These are phyloP conservation scores for Hexactinellida sp. DNA, from an alignment of 37 sponge, comb jelly and placozoan species.

Conservation along the genomic window DNA sequence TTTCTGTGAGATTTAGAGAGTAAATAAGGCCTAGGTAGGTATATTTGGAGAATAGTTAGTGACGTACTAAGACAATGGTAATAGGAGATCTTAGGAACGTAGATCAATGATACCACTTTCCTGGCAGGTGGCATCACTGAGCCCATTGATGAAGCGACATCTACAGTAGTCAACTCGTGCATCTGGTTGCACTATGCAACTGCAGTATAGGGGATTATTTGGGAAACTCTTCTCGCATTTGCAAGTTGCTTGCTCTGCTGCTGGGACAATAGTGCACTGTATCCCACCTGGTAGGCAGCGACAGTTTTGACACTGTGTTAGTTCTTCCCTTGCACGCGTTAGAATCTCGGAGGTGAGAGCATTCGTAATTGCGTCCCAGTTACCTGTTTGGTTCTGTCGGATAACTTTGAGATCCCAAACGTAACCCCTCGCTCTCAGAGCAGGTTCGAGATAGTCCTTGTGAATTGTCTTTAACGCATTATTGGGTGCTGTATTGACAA, in stretches of 20 bases:
- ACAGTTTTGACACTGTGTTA: background rate
- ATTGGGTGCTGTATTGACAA: background rate
- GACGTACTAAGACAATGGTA: background rate
- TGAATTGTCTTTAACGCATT: background rate
- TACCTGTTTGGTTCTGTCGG: background rate
- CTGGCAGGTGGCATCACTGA: background rate
- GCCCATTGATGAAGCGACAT: too few relatives aligned
- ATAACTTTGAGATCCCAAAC: slow-evolving; percentile 17
- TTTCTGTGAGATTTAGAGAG: too few relatives aligned
- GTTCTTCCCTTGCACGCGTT: background rate
- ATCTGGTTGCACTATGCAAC: background rate
- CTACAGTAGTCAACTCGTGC: background rate
- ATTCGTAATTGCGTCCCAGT: slow-evolving; percentile 3
- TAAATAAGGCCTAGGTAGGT: too few relatives aligned
- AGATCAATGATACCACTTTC: background rate
- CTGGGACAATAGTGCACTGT: background rate
- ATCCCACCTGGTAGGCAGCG: background rate
- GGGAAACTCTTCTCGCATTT: too few relatives aligned
- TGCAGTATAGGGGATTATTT: background rate
- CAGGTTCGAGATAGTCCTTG: background rate
- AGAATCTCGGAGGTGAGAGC: background rate
- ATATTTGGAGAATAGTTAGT: background rate
- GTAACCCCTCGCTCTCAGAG: background rate
- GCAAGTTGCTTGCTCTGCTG: background rate
- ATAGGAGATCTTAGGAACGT: background rate